A percentile compares a stretch with the other conserved stretches of the same genome.
Conservation (phyloP, 2,797 vertebrate genomes). For the Perodicticus potto region DNA sequence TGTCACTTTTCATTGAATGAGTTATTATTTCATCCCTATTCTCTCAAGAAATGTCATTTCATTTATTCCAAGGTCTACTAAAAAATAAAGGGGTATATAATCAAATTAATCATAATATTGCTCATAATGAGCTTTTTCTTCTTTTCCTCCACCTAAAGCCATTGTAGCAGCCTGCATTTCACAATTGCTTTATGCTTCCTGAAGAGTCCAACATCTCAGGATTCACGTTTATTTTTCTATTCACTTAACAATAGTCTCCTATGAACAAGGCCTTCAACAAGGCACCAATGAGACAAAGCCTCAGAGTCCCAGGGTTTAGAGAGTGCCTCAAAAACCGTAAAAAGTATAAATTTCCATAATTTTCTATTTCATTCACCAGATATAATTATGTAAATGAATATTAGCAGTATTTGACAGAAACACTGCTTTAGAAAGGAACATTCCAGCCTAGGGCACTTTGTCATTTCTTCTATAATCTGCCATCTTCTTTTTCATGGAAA, state of each 20-base stretch:
- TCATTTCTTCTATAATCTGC: background rate
- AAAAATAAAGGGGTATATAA: slow-evolving; percentile 33
- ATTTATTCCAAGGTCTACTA: slow-evolving; percentile 43
- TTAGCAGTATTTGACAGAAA: slow-evolving; percentile 32
- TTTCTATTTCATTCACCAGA: background rate
- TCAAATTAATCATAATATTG: background rate
- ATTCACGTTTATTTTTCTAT: slow-evolving; percentile 18
- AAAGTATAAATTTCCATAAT: background rate
- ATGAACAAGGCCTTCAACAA: background rate
- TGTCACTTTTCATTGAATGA: background rate
- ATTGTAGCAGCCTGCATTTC: background rate
- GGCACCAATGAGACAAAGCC: background rate
- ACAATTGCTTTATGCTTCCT: background rate
- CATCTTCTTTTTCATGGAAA: background rate
- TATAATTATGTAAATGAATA: background rate
- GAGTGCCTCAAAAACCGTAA: background rate
- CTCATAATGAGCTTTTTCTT: background rate
- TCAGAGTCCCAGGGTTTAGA: background rate
- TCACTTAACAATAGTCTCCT: background rate
- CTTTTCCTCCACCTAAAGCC: background rate
- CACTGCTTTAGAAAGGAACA: background rate
- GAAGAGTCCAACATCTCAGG: background rate
- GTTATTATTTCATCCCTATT: background rate
- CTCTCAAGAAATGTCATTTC: slow-evolving; percentile 4
- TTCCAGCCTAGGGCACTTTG: no score